These are phyloP conservation scores for Pantelozetes paolii DNA, from an alignment of 2,888 invertebrate genomes.

Conservation along the genomic window DNA sequence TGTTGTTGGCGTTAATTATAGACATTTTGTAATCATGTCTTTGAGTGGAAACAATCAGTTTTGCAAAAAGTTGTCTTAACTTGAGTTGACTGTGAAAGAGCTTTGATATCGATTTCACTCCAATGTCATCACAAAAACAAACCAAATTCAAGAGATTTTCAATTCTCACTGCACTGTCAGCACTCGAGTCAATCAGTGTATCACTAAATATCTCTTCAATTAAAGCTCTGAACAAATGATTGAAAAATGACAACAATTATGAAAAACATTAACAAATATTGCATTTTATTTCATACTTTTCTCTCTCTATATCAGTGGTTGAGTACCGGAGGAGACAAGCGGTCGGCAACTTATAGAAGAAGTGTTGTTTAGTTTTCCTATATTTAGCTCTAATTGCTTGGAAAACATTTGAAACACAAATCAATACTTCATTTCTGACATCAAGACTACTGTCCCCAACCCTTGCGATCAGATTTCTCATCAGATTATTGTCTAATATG, in stretches of 20 bases:
- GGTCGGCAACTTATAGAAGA: slow-evolving; percentile 7
- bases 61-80: not conserved
- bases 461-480: not conserved
- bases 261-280: not conserved
- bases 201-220: not conserved
- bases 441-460: not conserved
- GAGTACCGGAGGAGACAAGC: not conserved
- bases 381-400: not conserved
- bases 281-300: not conserved
- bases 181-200: not conserved
- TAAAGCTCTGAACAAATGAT: not conserved
- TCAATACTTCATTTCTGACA: not conserved
- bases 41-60: not conserved
- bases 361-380: not conserved
- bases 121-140: not conserved
- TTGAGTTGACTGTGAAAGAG: not conserved
- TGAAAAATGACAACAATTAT: not conserved
- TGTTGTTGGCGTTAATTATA: not conserved
- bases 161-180: not conserved
- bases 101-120: not conserved
- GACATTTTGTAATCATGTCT: not conserved
- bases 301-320: not conserved
- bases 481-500: not conserved
- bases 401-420: not conserved
- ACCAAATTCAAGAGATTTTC: slow-evolving; percentile 10